Conservation (phyloP, 2,113 vertebrate species). For the Bubo blakistoni region DNA sequence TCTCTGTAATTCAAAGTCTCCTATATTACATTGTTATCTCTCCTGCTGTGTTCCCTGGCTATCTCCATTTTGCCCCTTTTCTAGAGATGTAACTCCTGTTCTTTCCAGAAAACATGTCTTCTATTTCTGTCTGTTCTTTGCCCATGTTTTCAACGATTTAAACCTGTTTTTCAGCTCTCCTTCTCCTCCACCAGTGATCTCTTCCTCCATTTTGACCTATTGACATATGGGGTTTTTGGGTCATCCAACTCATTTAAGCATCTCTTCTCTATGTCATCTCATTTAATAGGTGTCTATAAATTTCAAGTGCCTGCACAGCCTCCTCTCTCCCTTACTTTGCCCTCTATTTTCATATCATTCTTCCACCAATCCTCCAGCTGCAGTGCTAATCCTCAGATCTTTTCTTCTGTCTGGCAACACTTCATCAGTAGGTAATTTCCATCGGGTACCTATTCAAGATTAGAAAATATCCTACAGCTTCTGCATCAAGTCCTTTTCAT, state of each 20-base stretch:
- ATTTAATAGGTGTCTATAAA: not conserved
- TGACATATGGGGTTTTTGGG: not conserved
- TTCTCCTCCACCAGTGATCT: not conserved
- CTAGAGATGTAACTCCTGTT: not conserved
- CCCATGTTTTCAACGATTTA: not conserved
- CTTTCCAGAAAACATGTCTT: not conserved
- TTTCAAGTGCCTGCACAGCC: not conserved
- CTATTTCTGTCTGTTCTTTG: not conserved
- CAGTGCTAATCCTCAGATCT: not conserved
- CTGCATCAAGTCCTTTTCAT: slow-evolving; percentile 22
- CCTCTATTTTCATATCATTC: not conserved
- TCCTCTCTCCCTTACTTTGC: not conserved
- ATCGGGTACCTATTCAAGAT: slow-evolving; percentile 7
- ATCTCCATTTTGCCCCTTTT: not conserved
- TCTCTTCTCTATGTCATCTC: not conserved
- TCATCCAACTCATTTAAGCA: not conserved
- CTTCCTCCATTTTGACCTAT: not conserved
- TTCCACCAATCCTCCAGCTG: not conserved
- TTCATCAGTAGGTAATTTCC: slow-evolving; percentile 8
- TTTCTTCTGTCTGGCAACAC: slow-evolving; percentile 35
- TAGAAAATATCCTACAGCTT: slow-evolving; percentile 15
- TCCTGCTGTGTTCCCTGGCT: not conserved
- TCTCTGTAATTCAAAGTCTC: not conserved
- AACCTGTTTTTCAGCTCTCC: not conserved
- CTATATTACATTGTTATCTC: not conserved